These are phyloP conservation scores for Drosophila putrida DNA, from an alignment of 2,888 invertebrate genomes.

Conservation along the genomic window DNA sequence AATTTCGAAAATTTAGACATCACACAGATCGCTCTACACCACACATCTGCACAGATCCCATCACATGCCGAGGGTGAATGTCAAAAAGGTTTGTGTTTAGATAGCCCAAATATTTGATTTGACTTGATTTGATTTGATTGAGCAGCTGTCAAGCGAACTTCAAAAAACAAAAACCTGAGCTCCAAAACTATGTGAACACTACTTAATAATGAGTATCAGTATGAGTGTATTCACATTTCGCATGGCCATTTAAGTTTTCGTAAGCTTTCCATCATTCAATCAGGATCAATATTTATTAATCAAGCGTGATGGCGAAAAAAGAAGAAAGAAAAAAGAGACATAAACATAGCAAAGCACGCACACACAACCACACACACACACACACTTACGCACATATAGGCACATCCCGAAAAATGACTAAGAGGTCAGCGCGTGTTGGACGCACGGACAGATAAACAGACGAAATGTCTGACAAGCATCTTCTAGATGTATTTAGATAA, in stretches of 20 bases:
- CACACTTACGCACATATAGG: conserved; percentile 8
- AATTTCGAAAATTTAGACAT: conserved; percentile 75
- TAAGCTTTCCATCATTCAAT: conserved; percentile 81
- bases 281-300: conserved; percentile 82
- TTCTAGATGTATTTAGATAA: conserved; percentile 22
- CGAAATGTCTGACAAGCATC: conserved; percentile 59
- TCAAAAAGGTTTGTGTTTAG: conserved; percentile 78
- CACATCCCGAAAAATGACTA: conserved; percentile 47
- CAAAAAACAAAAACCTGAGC: conserved; percentile 68
- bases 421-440: conserved; percentile 67
- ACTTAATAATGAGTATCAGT: conserved; percentile 5
- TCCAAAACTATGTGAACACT: conserved; percentile 55
- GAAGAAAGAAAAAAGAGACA: conserved; percentile 11
- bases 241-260: conserved; percentile 54
- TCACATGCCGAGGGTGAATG: conserved; percentile 40
- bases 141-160: conserved; percentile 75
- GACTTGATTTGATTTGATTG: conserved; percentile 72
- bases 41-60: conserved; percentile 46
- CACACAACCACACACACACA: conserved; percentile 6
- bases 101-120: conserved; percentile 74
- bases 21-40: conserved; percentile 44
- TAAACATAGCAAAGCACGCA: conserved; percentile 37
- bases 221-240: conserved; percentile 6
- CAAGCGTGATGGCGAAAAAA: conserved; percentile 53
- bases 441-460: conserved; percentile 55